These are phyloP conservation scores for Onchidella celtica DNA, from an alignment of 2,888 invertebrate species.

Conservation along the genomic window DNA sequence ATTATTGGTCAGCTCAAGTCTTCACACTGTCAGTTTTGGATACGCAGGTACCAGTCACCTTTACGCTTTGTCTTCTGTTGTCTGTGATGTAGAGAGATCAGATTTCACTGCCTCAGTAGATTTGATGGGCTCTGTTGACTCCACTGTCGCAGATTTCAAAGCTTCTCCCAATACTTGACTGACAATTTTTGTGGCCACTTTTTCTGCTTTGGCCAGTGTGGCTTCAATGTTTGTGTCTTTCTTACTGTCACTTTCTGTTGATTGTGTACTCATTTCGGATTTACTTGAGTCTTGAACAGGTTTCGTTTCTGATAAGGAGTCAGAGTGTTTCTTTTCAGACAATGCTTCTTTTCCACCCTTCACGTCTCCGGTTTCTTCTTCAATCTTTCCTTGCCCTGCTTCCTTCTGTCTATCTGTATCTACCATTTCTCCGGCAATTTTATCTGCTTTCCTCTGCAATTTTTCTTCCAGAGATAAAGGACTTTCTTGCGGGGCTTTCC, in stretches of 20 bases:
- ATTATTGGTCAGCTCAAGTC: no score
- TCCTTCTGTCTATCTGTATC: not conserved
- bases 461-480: conserved; percentile 3
- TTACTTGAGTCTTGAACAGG: not conserved
- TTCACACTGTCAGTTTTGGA: no score
- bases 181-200: not conserved
- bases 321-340: not conserved
- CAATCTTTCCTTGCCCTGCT: not conserved
- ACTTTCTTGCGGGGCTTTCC: not conserved
- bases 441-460: conserved; percentile 10
- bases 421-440: not conserved
- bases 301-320: not conserved
- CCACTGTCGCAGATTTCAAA: not conserved
- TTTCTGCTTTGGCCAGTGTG: not conserved
- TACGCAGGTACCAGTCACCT: no score
- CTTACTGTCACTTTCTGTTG: not conserved
- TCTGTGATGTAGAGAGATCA: not conserved
- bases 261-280: not conserved
- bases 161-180: conserved; percentile 32
- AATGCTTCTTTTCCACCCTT: not conserved
- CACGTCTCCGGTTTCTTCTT: not conserved
- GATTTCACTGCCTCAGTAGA: not conserved
- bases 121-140: not conserved
- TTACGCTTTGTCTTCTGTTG: not conserved
- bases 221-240: not conserved